Base-by-base conservation (phyloP, 2,888 invertebrate genomes). In the Dysmachus trigonus region DNA sequence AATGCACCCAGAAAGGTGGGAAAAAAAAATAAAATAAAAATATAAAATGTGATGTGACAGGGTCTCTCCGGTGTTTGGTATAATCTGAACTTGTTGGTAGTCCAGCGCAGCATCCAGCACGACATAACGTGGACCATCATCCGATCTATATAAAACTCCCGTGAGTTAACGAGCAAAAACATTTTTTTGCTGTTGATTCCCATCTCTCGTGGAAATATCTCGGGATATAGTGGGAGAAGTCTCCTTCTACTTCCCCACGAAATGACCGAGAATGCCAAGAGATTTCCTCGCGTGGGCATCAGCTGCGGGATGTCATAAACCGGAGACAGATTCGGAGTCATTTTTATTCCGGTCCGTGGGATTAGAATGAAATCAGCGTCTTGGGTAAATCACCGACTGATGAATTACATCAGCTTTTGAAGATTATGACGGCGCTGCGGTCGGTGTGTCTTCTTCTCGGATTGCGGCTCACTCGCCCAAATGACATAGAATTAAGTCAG, bases 21-120 rank as follows among this genome's bases (percentile, higher is more conserved):
- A 77, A 77, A 31, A n/a, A n/a, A n/a, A n/a, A n/a, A n/a, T n/a
- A n/a, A n/a, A n/a, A n/a, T n/a, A n/a, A n/a, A n/a, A n/a, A n/a
- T n/a, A n/a, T n/a, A n/a, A n/a, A 77, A 77, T 51, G 13, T 30
- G 77, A 77, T 77, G 77, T 77, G 77, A 41, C 47, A 77, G 30
- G 7, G 30, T 77, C 27, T 77, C 27, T 47, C 30, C n/a, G 77
- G 47, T 47, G 77, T 77, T 77, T 47, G 47, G 77, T 15, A n/a
- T n/a, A n/a, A n/a, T n/a, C n/a, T n/a, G n/a, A 77, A 77, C 47
- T 27, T 47, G 10, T n/a, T n/a, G n/a, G n/a, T 30, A 62, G 62
- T 62, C 8, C n/a, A n/a, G 5, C 47, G n/a, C 27, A 27, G 62
- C 18, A 3, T 1, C 71, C 47, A 18, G 1, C 0, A 7, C 3